These are phyloP conservation scores for Bombus huntii DNA, from an alignment of 1,140 invertebrate species.

Conservation along the genomic window DNA sequence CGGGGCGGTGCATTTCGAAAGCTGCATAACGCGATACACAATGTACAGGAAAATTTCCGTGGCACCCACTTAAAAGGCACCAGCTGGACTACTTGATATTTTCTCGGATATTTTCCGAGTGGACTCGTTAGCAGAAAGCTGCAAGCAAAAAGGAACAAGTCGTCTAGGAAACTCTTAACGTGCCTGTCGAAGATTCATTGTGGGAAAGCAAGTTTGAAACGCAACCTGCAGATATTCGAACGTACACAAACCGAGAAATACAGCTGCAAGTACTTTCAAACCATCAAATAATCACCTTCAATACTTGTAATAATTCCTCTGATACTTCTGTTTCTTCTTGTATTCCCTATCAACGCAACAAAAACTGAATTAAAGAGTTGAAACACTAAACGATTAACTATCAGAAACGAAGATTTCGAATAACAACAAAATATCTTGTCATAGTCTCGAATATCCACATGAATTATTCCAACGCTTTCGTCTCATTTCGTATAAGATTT, in stretches of 20 bases:
- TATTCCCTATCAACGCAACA: too few relatives aligned
- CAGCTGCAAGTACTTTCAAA: too few relatives aligned
- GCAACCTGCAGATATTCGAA: constrained; percentile 71
- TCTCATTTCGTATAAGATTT: too few relatives aligned
- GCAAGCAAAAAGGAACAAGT: constrained; percentile 19
- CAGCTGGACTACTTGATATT: constrained; percentile 29
- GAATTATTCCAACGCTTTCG: too few relatives aligned
- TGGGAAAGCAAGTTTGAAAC: constrained; percentile 70
- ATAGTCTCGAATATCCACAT: too few relatives aligned
- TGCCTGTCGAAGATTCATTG: constrained; percentile 9
- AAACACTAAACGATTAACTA: too few relatives aligned
- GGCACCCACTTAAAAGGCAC: constrained; percentile 49
- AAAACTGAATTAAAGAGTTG: too few relatives aligned
- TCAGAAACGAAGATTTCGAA: too few relatives aligned
- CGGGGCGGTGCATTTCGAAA: constrained; percentile 43
- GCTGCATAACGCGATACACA: constrained; percentile 39
- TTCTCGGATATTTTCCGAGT: constrained; percentile 56
- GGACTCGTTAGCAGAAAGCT: constrained; percentile 26
- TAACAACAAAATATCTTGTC: too few relatives aligned
- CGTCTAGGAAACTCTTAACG: constrained; percentile 46
- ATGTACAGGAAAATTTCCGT: constrained; percentile 46
- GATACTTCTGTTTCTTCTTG: too few relatives aligned
- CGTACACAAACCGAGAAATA: not conserved
- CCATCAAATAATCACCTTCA: too few relatives aligned
- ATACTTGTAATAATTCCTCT: too few relatives aligned